Evolutionary conservation across 2,888 invertebrate species (phyloP).

Genomic region (Spodoptera exigua): DNA sequence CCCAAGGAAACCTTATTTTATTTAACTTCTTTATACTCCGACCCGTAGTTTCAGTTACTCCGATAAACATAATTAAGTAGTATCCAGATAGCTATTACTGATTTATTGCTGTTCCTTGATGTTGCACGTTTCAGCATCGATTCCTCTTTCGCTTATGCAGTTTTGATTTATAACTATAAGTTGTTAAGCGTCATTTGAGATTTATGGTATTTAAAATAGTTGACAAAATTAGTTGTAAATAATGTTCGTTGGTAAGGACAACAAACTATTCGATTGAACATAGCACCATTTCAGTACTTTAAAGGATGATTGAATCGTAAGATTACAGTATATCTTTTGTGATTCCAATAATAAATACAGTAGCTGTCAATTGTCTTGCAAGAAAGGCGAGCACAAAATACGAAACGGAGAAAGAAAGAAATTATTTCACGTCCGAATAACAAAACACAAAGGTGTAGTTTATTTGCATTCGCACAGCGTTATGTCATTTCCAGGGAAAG

Average conservation of each 20-base stretch:
- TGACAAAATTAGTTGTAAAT: no score
- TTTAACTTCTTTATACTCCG: slow-evolving; percentile 81
- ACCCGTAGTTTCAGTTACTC: slow-evolving; percentile 67
- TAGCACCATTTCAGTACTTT: slow-evolving; percentile 5
- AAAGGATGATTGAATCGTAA: neutral
- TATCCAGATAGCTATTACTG: slow-evolving; percentile 53
- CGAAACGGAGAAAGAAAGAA: slow-evolving; percentile 40
- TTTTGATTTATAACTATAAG: neutral
- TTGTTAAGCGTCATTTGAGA: no score
- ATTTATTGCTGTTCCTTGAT: slow-evolving; percentile 41
- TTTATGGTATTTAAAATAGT: no score
- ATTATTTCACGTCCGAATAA: slow-evolving; percentile 57
- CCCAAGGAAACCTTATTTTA: slow-evolving; percentile 81
- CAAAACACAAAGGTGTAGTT: slow-evolving; percentile 57
- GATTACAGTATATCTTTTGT: neutral
- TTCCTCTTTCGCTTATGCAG: slow-evolving; percentile 2
- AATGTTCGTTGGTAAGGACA: no score
- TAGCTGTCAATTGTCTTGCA: slow-evolving; percentile 24
- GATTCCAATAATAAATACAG: slow-evolving; percentile 16
- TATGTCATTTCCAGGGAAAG: slow-evolving; percentile 58
- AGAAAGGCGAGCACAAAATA: slow-evolving; percentile 23
- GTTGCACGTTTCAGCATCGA: slow-evolving; percentile 23
- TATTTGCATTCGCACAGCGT: slow-evolving; percentile 57
- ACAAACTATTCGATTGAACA: neutral
- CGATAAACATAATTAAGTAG: slow-evolving; percentile 70